Evolutionary conservation across 2,888 invertebrate species (phyloP).

Genomic region (Chrysodeixis includens): DNA sequence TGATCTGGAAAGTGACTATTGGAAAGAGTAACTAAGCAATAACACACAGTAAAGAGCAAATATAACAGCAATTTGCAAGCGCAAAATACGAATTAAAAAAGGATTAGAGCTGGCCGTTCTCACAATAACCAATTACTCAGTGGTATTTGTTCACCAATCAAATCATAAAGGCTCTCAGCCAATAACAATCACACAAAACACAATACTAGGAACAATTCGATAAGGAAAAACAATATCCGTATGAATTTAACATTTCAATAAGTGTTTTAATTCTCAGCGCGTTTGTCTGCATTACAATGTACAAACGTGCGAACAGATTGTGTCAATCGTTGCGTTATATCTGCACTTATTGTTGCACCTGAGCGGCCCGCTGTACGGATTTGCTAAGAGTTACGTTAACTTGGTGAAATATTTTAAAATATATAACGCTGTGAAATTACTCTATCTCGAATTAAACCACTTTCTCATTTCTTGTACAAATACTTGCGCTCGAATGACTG

Average conservation of each 20-base stretch:
- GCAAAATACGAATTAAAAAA: not conserved
- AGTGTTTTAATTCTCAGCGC: slow-evolving; percentile 26
- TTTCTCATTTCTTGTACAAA: slow-evolving; percentile 15
- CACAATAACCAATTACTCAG: slow-evolving; percentile 2
- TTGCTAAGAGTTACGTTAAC: slow-evolving; percentile 18
- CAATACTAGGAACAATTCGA: slow-evolving; percentile 33
- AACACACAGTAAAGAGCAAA: not conserved
- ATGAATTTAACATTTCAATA: slow-evolving; percentile 33
- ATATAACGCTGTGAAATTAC: slow-evolving; percentile 9
- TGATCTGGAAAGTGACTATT: too few relatives aligned
- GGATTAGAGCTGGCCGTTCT: not conserved
- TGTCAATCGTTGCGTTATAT: slow-evolving; percentile 39
- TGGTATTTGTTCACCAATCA: slow-evolving; percentile 2
- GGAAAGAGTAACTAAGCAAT: not conserved
- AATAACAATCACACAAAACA: slow-evolving; percentile 25
- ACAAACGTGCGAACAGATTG: slow-evolving; percentile 41
- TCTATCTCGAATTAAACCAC: not conserved
- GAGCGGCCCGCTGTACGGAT: slow-evolving; percentile 26
- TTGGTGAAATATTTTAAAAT: slow-evolving; percentile 12
- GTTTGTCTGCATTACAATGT: slow-evolving; percentile 35
- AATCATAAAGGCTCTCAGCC: slow-evolving; percentile 7
- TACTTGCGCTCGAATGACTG: not conserved
- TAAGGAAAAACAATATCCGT: slow-evolving; percentile 44
- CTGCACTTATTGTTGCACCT: slow-evolving; percentile 35
- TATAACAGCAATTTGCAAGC: not conserved